A percentile compares a stretch with the other conserved stretches of the same genome.
Conservation (phyloP, 2,888 invertebrate species). For the Odontomyia ornata region DNA sequence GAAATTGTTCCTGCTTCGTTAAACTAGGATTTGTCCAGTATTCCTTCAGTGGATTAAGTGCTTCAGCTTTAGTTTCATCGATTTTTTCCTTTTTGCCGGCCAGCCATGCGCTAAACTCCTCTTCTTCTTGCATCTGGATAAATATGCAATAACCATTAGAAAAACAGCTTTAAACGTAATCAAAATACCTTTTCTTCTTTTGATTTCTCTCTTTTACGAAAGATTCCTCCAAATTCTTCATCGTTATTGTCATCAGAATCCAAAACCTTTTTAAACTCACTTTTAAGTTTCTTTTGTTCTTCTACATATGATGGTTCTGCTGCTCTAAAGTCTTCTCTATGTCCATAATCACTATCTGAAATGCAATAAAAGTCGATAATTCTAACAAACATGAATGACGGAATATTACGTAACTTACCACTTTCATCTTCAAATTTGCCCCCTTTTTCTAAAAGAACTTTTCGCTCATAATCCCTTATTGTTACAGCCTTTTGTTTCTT, state of each 20-base stretch:
- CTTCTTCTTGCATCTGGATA: slow-evolving; percentile 65
- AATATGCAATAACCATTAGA: slow-evolving; percentile 47
- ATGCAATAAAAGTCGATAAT: background rate
- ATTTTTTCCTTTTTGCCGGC: slow-evolving; percentile 76
- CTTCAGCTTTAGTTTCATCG: slow-evolving; percentile 69
- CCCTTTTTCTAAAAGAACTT: slow-evolving; percentile 75
- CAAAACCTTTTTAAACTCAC: slow-evolving; percentile 70
- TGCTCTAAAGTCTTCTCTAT: slow-evolving; percentile 52
- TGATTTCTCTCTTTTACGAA: slow-evolving; percentile 68
- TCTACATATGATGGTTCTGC: slow-evolving; percentile 70
- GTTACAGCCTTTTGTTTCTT: slow-evolving; percentile 70
- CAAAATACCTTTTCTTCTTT: slow-evolving; percentile 64
- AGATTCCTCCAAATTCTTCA: slow-evolving; percentile 68
- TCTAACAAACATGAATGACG: no score
- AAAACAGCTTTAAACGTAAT: background rate
- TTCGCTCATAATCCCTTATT: slow-evolving; percentile 82
- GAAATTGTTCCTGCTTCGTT: slow-evolving; percentile 85
- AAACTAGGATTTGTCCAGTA: slow-evolving; percentile 87
- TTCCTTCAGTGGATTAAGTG: slow-evolving; percentile 78
- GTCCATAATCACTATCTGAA: slow-evolving; percentile 49
- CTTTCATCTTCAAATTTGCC: slow-evolving; percentile 68
- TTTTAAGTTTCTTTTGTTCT: slow-evolving; percentile 73
- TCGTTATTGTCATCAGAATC: slow-evolving; percentile 64
- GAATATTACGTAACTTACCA: slow-evolving; percentile 38
- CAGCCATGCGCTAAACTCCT: slow-evolving; percentile 81